Evolutionary conservation across 1,140 invertebrate species (phyloP).

Genomic region (Drosophila pandora): DNA sequence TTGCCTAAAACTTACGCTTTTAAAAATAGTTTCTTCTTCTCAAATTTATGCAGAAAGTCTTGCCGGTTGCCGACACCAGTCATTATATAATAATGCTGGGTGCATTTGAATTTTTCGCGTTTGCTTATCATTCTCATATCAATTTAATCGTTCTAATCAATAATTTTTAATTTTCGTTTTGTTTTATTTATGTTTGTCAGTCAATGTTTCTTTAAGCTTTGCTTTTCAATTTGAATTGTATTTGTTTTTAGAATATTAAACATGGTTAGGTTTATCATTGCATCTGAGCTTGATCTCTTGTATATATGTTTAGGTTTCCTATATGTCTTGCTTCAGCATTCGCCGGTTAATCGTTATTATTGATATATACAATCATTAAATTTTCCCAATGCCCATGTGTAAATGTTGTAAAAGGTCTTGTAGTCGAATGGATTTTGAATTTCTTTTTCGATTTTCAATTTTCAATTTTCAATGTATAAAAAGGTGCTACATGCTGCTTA

Average conservation of each 20-base stretch:
- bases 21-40: slow-evolving; percentile 53
- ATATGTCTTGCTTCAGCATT: slow-evolving; percentile 27
- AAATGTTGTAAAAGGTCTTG: slow-evolving; percentile 42
- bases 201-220: slow-evolving; percentile 79
- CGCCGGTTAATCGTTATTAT: slow-evolving; percentile 7
- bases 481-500: slow-evolving; percentile 66
- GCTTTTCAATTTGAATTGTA: slow-evolving; percentile 68
- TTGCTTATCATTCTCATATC: slow-evolving; percentile 47
- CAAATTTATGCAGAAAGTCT: slow-evolving; percentile 66
- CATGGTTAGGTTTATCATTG: slow-evolving; percentile 46
- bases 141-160: slow-evolving; percentile 48
- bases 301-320: slow-evolving; percentile 37
- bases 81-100: slow-evolving; percentile 73
- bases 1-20: slow-evolving; percentile 71
- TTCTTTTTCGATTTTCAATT: slow-evolving; percentile 35
- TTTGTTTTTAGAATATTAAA: slow-evolving; percentile 43
- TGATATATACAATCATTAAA: slow-evolving; percentile 25
- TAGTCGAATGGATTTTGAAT: slow-evolving; percentile 31
- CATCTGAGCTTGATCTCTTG: slow-evolving; percentile 51
- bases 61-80: slow-evolving; percentile 53
- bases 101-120: slow-evolving; percentile 37
- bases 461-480: slow-evolving; percentile 61
- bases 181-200: slow-evolving; percentile 65
- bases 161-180: slow-evolving; percentile 37
- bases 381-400: slow-evolving; percentile 11